Percentiles rank a stretch among this genome's conserved stretches.
These are phyloP conservation scores for Halcyon leucocephala DNA, from an alignment of 2,797 vertebrate species.

Conservation along the genomic window DNA sequence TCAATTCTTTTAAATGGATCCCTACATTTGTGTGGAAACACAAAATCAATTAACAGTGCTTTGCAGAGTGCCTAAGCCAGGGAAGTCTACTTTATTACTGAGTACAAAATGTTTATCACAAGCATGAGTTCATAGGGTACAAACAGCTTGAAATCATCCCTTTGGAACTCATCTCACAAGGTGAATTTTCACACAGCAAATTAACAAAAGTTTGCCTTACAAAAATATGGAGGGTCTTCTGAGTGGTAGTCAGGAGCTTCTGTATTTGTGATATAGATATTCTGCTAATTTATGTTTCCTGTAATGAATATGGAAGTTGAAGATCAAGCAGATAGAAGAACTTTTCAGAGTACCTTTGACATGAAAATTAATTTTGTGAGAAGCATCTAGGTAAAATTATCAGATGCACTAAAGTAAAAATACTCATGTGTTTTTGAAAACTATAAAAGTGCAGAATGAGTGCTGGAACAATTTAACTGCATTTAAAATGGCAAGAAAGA, in stretches of 20 bases:
- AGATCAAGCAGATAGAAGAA: not conserved
- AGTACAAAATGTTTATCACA: not conserved
- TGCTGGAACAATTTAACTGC: accelerated
- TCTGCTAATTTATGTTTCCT: not conserved
- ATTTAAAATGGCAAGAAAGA: not conserved
- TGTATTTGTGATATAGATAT: not conserved
- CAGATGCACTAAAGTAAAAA: not conserved
- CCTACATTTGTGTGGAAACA: not conserved
- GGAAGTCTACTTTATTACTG: not conserved
- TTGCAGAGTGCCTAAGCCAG: not conserved
- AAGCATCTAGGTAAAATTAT: not conserved
- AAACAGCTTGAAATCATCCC: not conserved
- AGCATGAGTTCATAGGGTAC: not conserved
- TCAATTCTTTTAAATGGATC: not conserved
- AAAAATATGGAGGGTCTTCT: not conserved
- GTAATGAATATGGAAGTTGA: not conserved
- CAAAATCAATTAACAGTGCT: not conserved
- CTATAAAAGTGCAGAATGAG: not conserved
- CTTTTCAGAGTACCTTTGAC: not conserved
- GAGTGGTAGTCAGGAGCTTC: not conserved
- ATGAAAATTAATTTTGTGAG: not conserved
- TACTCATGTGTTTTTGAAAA: not conserved
- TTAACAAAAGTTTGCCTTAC: not conserved
- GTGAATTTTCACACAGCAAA: not conserved
- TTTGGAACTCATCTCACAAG: not conserved